A percentile compares a stretch with the other conserved stretches of the same genome.
Evolutionary conservation across 2,888 invertebrate species (phyloP).

Genomic region (Dryobota labecula): DNA sequence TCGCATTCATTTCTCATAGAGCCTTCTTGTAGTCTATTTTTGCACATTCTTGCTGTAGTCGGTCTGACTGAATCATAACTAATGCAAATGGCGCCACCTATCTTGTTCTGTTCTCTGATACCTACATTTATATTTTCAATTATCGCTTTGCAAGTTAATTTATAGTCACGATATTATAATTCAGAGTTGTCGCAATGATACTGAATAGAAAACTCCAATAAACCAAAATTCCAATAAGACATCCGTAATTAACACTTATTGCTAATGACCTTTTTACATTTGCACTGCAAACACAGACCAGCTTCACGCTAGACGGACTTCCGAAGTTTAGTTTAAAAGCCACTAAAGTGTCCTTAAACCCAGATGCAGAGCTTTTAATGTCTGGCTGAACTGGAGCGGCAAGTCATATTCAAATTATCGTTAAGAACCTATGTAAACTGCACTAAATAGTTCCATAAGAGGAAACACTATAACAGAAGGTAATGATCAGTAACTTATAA

Average conservation of each 20-base stretch:
- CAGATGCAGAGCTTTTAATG: neutral
- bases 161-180: neutral
- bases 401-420: neutral
- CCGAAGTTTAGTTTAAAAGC: constrained; percentile 11
- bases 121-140: constrained; percentile 27
- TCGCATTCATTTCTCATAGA: constrained; percentile 28
- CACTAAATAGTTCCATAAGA: neutral
- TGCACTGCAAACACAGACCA: too few species aligned
- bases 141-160: constrained; percentile 25
- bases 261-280: neutral
- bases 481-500: constrained; percentile 4
- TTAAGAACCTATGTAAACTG: neutral
- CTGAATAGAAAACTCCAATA: neutral
- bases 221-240: neutral
- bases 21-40: constrained; percentile 25
- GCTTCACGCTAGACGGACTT: neutral
- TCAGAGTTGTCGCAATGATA: neutral
- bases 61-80: constrained; percentile 38
- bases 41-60: constrained; percentile 8
- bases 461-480: neutral
- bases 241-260: too few species aligned
- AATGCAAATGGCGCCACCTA: constrained; percentile 50
- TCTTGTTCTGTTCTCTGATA: constrained; percentile 26
- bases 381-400: neutral
- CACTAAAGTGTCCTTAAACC: neutral